Percentiles rank a stretch among this genome's conserved stretches.
phyloP scores from a whole-genome alignment of 1,140 invertebrate genomes.

The Laodelphax striatellus region DNA sequence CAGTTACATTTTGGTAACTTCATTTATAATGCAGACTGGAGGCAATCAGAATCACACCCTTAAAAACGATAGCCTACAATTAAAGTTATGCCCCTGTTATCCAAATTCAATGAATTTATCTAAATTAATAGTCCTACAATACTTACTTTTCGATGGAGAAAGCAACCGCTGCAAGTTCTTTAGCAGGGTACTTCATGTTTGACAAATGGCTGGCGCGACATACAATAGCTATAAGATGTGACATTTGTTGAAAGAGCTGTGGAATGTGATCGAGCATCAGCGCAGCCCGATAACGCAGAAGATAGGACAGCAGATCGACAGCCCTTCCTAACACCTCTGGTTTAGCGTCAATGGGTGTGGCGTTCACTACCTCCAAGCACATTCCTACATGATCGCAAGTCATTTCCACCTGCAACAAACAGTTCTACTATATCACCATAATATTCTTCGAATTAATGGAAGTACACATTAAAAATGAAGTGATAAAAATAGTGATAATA shows the following conservation, averaged over 20 bases:
- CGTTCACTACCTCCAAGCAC: neutral
- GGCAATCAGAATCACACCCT: too few relatives aligned
- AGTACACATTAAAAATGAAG: too few relatives aligned
- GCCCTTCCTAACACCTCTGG: neutral
- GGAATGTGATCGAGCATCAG: neutral
- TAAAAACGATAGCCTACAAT: too few relatives aligned
- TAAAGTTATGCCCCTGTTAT: too few relatives aligned
- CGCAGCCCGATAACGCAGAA: neutral
- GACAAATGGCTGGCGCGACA: neutral
- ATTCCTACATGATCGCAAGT: neutral
- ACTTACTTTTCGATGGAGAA: neutral
- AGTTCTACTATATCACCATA: too few relatives aligned
- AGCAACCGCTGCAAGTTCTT: neutral
- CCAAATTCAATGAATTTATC: too few relatives aligned
- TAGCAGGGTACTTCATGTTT: neutral
- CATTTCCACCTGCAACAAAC: neutral
- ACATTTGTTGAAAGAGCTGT: neutral
- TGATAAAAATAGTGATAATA: too few relatives aligned
- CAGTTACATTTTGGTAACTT: too few relatives aligned
- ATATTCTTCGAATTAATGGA: too few relatives aligned
- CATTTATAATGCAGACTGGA: too few relatives aligned
- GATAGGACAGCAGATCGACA: neutral
- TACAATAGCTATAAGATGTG: neutral
- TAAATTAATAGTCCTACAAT: too few relatives aligned
- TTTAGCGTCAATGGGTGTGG: neutral